These are phyloP conservation scores for Tryphoninae sp. DNA, from an alignment of 2,888 invertebrate species.

Conservation along the genomic window DNA sequence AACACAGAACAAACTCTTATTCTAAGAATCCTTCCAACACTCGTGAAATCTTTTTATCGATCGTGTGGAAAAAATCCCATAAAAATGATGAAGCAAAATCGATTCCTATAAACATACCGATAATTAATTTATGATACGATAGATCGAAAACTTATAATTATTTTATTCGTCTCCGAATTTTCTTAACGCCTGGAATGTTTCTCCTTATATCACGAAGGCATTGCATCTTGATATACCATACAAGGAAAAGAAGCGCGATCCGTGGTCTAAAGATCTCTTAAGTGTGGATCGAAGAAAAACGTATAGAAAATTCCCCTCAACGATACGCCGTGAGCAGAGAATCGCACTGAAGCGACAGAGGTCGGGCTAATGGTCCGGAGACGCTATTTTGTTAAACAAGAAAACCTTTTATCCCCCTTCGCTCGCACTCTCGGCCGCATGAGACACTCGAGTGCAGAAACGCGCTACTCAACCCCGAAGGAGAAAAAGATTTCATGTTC, in stretches of 20 bases:
- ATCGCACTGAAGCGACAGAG: constrained; percentile 77
- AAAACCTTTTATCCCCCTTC: constrained; percentile 80
- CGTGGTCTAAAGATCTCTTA: constrained; percentile 52
- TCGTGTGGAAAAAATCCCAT: too few relatives aligned
- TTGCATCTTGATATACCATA: neutral
- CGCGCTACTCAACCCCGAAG: constrained; percentile 65
- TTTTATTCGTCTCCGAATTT: too few relatives aligned
- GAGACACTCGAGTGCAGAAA: constrained; percentile 71
- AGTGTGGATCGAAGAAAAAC: constrained; percentile 54
- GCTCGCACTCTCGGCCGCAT: constrained; percentile 65
- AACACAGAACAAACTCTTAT: too few relatives aligned
- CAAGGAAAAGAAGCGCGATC: constrained; percentile 42
- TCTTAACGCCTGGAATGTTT: neutral
- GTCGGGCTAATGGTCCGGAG: constrained; percentile 80
- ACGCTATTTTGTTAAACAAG: constrained; percentile 80
- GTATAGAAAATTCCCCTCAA: constrained; percentile 67
- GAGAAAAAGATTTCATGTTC: constrained; percentile 64
- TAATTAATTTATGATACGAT: too few relatives aligned
- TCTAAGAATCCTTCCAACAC: too few relatives aligned
- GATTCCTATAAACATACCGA: too few relatives aligned
- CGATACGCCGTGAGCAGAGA: constrained; percentile 74
- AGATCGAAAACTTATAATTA: too few relatives aligned
- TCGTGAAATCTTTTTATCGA: too few relatives aligned
- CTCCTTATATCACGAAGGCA: constrained; percentile 1
- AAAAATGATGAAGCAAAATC: too few relatives aligned